phyloP scores from a whole-genome alignment of 2,888 invertebrate genomes.

The Drosophila rellima region DNA sequence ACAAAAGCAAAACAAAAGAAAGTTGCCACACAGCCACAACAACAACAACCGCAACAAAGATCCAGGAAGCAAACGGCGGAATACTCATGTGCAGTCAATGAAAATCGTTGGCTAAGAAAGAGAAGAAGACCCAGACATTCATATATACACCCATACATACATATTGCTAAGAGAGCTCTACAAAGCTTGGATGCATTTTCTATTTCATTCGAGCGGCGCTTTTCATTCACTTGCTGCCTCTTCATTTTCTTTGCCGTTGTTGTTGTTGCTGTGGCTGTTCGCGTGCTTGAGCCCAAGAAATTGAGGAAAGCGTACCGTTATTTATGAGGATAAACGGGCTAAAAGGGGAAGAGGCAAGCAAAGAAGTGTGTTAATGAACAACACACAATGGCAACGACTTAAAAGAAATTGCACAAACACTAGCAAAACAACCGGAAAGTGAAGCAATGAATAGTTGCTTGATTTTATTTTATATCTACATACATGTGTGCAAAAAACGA shows the following conservation, averaged over 20 bases:
- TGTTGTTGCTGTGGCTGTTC: slow-evolving; percentile 11
- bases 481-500: slow-evolving; percentile 12
- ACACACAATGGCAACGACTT: slow-evolving; percentile 27
- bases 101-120: slow-evolving; percentile 26
- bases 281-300: slow-evolving; percentile 42
- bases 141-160: slow-evolving; percentile 2
- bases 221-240: slow-evolving; percentile 32
- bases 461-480: slow-evolving; percentile 38
- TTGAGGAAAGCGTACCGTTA: slow-evolving; percentile 73
- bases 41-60: slow-evolving; percentile 28
- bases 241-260: neutral
- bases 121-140: slow-evolving; percentile 14
- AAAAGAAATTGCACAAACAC: slow-evolving; percentile 44
- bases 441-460: slow-evolving; percentile 44
- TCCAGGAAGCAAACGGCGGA: slow-evolving; percentile 61
- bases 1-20: slow-evolving; percentile 59
- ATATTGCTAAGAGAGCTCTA: slow-evolving; percentile 8
- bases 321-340: slow-evolving; percentile 49
- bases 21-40: slow-evolving; percentile 54
- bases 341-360: slow-evolving; percentile 26
- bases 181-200: slow-evolving; percentile 57
- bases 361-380: slow-evolving; percentile 76
- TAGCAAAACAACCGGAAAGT: slow-evolving; percentile 40
- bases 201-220: slow-evolving; percentile 49
- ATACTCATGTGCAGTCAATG: slow-evolving; percentile 57